Evolutionary conservation across 2,888 invertebrate species (phyloP), one percentile per base, ranked within the genome.

Genomic region (Drosophila stalkeri): DNA sequence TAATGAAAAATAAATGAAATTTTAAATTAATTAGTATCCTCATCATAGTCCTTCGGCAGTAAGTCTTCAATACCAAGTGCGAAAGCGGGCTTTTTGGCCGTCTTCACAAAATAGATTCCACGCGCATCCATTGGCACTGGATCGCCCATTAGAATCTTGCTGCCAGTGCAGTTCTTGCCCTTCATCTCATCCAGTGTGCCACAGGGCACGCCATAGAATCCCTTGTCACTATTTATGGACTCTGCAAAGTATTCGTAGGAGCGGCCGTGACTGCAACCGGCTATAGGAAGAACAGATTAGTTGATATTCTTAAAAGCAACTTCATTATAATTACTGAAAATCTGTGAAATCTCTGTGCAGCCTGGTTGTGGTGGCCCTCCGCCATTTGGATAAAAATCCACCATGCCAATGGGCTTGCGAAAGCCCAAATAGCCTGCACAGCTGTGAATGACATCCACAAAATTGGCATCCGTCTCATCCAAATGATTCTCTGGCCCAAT

Each of bases 401-500:
- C 95, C 87, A 96, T 95, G 0, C 97, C 97, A 20, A 96, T 93
- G 6, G 96, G 91, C 27, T 90, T 91, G 7, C 89, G 84, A 62
- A 92, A 93, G 0, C 96, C 96, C 41, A 95, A 93, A 49, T 95
- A 93, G 0, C 96, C 96, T 0, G 94, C 95, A 80, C 95, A 95
- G 1, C 96, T 96, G 86, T 97, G 97, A 59, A 97, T 95, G 1
- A 96, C 94, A 89, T 97, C 96, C 35, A 96, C 97, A 85, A 96
- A 97, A 27, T 94, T 92, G 0, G 96, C 96, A 90, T 97, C 96
- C 3, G 93, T 94, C 37, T 92, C 92, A 77, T 96, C 96, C 54
- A 97, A 92, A 59, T 94, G 93, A 61, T 94, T 93, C 55, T 93
- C 93, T 0, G 92, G 92, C 0, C 92, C 92, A 69, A 92, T 91